Conservation (phyloP, 2,888 invertebrate species). For the Acholoe squamosa region DNA sequence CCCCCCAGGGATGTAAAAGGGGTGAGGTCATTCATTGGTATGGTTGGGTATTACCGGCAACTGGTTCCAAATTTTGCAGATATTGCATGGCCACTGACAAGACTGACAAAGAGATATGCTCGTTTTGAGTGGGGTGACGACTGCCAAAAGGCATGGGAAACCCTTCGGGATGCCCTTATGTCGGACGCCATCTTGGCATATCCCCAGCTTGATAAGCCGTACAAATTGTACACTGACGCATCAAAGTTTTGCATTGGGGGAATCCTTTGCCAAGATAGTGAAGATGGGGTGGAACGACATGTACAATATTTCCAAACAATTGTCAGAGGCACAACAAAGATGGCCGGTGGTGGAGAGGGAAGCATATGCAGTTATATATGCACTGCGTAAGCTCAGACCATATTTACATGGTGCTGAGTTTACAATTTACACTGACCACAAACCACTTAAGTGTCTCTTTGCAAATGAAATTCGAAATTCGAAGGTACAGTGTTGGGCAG, state of each 20-base stretch:
- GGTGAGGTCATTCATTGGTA: not conserved
- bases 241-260: not conserved
- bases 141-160: not conserved
- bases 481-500: conserved; percentile 65
- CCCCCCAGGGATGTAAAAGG: not conserved
- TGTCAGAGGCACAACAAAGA: not conserved
- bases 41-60: not conserved
- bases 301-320: conserved; percentile 55
- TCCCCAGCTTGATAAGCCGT: conserved; percentile 22
- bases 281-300: conserved; percentile 26
- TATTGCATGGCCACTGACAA: not conserved
- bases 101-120: not conserved
- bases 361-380: no score
- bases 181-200: conserved; percentile 3
- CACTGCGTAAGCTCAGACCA: conserved; percentile 53
- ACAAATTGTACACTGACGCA: conserved; percentile 49
- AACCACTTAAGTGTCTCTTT: conserved; percentile 59
- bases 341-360: conserved; percentile 17
- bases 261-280: conserved; percentile 5
- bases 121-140: not conserved
- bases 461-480: conserved; percentile 63
- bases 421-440: conserved; percentile 46
- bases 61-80: not conserved
- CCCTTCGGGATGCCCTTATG: not conserved
- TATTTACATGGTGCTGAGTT: conserved; percentile 60